Conservation (phyloP, 2,113 vertebrate species). For the Tenrec ecaudatus region DNA sequence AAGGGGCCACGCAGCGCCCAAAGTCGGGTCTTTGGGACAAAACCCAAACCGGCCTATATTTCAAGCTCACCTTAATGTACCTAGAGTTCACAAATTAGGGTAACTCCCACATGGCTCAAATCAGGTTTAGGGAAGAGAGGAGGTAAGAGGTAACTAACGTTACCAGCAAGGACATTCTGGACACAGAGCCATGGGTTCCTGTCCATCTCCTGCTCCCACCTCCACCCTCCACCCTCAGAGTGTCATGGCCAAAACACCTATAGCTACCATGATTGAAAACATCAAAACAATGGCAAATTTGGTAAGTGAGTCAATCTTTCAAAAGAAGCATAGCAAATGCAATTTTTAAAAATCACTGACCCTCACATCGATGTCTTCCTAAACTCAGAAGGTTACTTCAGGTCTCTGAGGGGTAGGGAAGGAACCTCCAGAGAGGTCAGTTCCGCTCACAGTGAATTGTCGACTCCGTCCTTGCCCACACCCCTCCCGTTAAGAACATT, state of each 20-base stretch:
- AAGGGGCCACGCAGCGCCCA: background rate
- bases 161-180: background rate
- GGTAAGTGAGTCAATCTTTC: slow-evolving; percentile 16
- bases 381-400: background rate
- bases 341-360: slow-evolving; percentile 15
- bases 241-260: slow-evolving; percentile 20
- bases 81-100: background rate
- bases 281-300: slow-evolving; percentile 15
- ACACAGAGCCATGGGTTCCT: background rate
- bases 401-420: slow-evolving; percentile 9
- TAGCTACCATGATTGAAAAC: background rate
- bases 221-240: too few species aligned
- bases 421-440: background rate
- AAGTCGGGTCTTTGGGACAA: background rate
- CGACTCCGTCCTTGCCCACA: background rate
- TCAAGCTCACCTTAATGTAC: background rate
- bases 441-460: too few species aligned
- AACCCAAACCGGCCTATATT: background rate
- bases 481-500: background rate
- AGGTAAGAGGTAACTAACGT: background rate
- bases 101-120: background rate
- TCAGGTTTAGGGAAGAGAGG: background rate
- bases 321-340: slow-evolving; percentile 3
- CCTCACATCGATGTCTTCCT: slow-evolving; percentile 33
- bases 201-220: background rate